phyloP scores from a whole-genome alignment of 2,888 invertebrate genomes.

The Lycaena phlaeas region DNA sequence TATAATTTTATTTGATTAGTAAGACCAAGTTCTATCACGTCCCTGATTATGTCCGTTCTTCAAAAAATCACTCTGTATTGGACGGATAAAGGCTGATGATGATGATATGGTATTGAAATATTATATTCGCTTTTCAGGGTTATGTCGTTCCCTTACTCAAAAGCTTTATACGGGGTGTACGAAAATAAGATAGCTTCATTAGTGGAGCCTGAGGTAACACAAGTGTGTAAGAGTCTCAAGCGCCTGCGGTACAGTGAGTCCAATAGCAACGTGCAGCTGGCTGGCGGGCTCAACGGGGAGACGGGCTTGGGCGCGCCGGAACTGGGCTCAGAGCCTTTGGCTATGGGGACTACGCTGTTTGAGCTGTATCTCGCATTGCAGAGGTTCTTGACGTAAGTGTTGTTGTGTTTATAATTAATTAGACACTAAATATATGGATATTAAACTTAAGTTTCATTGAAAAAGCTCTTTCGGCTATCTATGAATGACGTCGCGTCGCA shows the following conservation, averaged over 20 bases:
- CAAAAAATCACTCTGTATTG: too few relatives aligned
- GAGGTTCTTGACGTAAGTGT: conserved; percentile 82
- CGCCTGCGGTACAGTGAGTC: conserved; percentile 68
- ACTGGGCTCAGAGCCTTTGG: conserved; percentile 76
- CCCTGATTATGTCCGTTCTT: too few relatives aligned
- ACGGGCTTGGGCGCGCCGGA: conserved; percentile 56
- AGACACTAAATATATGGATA: too few relatives aligned
- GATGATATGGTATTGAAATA: too few relatives aligned
- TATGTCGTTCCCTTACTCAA: conserved; percentile 82
- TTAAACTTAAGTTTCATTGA: too few relatives aligned
- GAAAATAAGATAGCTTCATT: conserved; percentile 80
- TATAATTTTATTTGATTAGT: too few relatives aligned
- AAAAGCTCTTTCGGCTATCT: too few relatives aligned
- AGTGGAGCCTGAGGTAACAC: conserved; percentile 79
- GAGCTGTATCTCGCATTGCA: conserved; percentile 93
- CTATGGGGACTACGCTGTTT: conserved; percentile 90
- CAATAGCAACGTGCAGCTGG: conserved; percentile 49
- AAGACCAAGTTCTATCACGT: too few relatives aligned
- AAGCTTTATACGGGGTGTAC: conserved; percentile 79
- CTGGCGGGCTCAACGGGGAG: conserved; percentile 68
- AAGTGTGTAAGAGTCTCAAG: conserved; percentile 83
- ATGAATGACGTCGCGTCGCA: too few relatives aligned
- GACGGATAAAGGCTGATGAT: too few relatives aligned
- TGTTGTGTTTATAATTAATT: neutral
- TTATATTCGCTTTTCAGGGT: conserved; percentile 73